Base-by-base conservation (phyloP, 2,113 vertebrate genomes). In the Chlamydotis undulata region DNA sequence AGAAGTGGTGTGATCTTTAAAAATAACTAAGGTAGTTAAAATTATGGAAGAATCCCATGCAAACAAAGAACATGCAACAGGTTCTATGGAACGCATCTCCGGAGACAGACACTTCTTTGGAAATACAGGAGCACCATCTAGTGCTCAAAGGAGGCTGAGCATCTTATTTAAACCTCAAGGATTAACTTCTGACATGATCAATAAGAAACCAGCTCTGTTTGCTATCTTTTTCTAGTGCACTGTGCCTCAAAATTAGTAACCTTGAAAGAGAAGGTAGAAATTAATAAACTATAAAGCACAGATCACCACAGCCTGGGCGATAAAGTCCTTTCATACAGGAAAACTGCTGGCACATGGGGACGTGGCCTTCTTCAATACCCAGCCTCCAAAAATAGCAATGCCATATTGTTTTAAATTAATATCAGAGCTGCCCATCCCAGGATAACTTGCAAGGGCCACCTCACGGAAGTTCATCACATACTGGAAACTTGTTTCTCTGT, bases 111-210 rank as follows among this genome's bases (percentile, higher is more conserved):
- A 1, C 12, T 19, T 60, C 35, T 35, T 43, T 61, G 11, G 49
- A 67, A 89, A 29, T 67, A 26, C 70, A 89, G 12, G 83, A 85
- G 96, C 64, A 94, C 98, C 98, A 95, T 65, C 98, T 98, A 65
- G 68, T 85, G 98, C 93, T 89, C 94, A 84, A 2, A 56, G 22
- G 29, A 53, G 60, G 21, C 16, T 67, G 60, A 74, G 52, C 87
- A 50, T 14, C 31, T 14, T 6, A 75, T 47, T 61, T 64, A 80
- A 90, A 74, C 19, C 11, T 19, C 31, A 14, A 33, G n/a, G 63
- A 78, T 25, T 64, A 41, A 57, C 8, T 47, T 37, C 29, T 5
- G 14, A 91, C 41, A 64, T 0, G 2, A 57, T 17, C 29, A 11
- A 16, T 2, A 39, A 68, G 33, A 83, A 88, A 10, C 14, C 3